These are phyloP conservation scores for Thalassoma bifasciatum DNA, from an alignment of 2,113 vertebrate genomes.

Conservation along the genomic window DNA sequence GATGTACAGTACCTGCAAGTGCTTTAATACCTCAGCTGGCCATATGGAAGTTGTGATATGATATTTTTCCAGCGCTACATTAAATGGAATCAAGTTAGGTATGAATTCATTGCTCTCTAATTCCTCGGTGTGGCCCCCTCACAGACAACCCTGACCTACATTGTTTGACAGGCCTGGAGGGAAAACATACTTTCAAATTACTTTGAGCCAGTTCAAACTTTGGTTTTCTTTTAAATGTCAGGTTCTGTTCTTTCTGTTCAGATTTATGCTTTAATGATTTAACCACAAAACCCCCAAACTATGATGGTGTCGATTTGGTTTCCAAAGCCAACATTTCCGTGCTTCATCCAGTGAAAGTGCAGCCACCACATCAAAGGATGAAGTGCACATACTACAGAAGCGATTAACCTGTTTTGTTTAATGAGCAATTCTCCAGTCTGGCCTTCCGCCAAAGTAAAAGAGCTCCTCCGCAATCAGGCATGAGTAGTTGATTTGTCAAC, in stretches of 20 bases:
- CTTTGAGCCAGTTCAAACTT: conserved; percentile 32
- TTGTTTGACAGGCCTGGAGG: conserved; percentile 19
- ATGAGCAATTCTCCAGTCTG: conserved; percentile 35
- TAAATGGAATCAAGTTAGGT: conserved; percentile 15
- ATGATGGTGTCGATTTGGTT: neutral
- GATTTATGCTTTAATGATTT: too few species aligned
- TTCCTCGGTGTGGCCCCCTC: conserved; percentile 12
- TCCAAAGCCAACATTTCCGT: conserved; percentile 25
- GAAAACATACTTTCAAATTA: conserved; percentile 30
- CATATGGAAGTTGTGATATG: neutral
- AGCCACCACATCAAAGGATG: conserved; percentile 1
- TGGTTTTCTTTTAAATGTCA: conserved; percentile 35
- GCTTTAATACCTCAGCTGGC: neutral
- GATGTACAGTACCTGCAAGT: neutral
- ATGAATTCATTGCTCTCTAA: conserved; percentile 36
- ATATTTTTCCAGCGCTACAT: neutral
- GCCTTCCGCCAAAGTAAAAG: conserved; percentile 36
- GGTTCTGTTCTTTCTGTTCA: conserved; percentile 8
- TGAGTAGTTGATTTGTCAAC: conserved; percentile 22
- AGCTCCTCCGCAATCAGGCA: conserved; percentile 40
- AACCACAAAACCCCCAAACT: neutral
- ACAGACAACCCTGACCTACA: conserved; percentile 27
- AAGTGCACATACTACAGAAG: conserved; percentile 1
- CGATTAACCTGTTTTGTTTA: conserved; percentile 34
- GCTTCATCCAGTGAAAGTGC: conserved; percentile 25